phyloP scores from a whole-genome alignment of 2,888 invertebrate genomes.

The Leucoptera coffeella region DNA sequence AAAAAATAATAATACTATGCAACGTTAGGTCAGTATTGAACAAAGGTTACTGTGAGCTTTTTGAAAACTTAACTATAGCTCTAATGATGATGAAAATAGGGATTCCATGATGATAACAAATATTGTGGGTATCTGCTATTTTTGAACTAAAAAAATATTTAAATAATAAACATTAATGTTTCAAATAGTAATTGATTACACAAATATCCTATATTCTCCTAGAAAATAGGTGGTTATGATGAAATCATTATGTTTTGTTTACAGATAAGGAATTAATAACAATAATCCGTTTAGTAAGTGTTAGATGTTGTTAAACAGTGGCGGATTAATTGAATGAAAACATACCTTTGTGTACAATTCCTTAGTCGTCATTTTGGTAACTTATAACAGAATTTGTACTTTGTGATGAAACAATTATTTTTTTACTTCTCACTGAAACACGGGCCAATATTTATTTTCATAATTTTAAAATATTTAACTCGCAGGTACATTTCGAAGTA shows the following conservation, averaged over 20 bases:
- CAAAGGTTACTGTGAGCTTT: no score
- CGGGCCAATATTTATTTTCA: slow-evolving; percentile 31
- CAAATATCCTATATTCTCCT: no score
- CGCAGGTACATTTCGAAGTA: slow-evolving; percentile 21
- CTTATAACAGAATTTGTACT: slow-evolving; percentile 4
- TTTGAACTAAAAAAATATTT: no score
- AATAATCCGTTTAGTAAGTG: not conserved
- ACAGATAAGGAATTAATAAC: not conserved
- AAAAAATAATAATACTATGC: no score
- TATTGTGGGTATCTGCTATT: no score
- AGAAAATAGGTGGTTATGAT: no score
- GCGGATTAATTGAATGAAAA: slow-evolving; percentile 6
- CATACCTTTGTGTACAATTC: slow-evolving; percentile 47
- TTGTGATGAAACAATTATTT: not conserved
- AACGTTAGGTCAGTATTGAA: no score
- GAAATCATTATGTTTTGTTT: not conserved
- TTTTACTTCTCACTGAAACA: slow-evolving; percentile 30
- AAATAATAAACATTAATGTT: no score
- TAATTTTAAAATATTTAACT: slow-evolving; percentile 30
- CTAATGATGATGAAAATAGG: no score
- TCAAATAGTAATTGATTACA: no score
- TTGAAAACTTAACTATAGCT: no score
- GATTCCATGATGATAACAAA: no score
- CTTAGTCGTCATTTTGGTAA: slow-evolving; percentile 42
- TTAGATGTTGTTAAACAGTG: not conserved